Evolutionary conservation across 1,140 invertebrate species (phyloP), one percentile per base, ranked within the genome.

Genomic region (Pseudomyrmex concolor): DNA sequence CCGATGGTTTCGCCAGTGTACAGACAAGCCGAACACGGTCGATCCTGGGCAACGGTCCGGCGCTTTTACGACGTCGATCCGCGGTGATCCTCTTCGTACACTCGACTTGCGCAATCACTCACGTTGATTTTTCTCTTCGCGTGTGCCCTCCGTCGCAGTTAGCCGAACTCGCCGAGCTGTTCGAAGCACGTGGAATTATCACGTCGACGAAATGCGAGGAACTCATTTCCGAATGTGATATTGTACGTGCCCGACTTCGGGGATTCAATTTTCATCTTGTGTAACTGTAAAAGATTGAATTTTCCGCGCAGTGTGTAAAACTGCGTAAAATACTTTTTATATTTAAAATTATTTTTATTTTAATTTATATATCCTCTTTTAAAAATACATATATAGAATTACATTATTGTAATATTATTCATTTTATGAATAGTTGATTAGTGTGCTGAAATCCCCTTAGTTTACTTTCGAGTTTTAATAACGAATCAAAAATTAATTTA

Each of bases 121-220:
- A 80, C 22, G 62, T 60, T 67, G 68, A 80, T 87, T 80, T 84
- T 82, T 87, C 70, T 57, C 43, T 60, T 72, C 55, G 15, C 71
- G 59, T 57, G 78, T 34, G 34, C 34, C 54, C 66, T 59, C 17
- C 50, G 66, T 50, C 55, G 68, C 51, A 66, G 25, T 63, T 73
- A 60, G 68, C 15, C 15, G 62, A 15, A 7, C 55, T 25, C 48
- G 22, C 7, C 59, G 54, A 51, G 55, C 51, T 34, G 13, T 54
- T 64, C 34, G 63, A 63, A 55, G 43, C 81, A 63, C 55, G 78
- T 48, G 54, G 43, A 80, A 80, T 66, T 76, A 76, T 86, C 59
- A 71, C 59, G 54, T 43, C 13, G 19, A 13, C 10, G 57, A 67
- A 70, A 86, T 57, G 72, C 68, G 60, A 55, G 66, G 67, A 83